Evolutionary conservation across 2,888 invertebrate genomes (phyloP), one percentile per base, ranked within the genome.

Genomic region (Bellardia bayeri): DNA sequence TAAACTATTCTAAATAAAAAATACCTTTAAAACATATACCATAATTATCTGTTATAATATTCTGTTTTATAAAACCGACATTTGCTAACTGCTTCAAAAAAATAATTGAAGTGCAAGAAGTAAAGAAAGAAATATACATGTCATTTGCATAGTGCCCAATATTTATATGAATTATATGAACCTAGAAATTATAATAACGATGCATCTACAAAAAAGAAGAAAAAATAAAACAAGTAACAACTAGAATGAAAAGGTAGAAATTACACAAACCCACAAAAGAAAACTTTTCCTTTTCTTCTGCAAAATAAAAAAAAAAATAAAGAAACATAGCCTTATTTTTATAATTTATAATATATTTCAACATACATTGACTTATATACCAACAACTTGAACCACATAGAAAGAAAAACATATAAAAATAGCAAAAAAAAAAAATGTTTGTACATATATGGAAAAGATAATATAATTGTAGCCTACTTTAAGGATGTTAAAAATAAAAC

Each of bases 381-480:
- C 42, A 79, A 58, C 33, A 61, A 16, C 33, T 49, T 58, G 69
- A 42, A 69, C 16, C 58, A 13, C 37, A 69, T 69, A 13, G 14
- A 64, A 64, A 40, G 33, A 11, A 64, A 64, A 64, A 71, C 51
- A 71, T 71, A 37, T 9, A 69, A 49, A 61, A 68, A n/a, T 61
- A 3, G 37, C n/a, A 56, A 30, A 56, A 14, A 56, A 61, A 23
- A 56, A 54, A 11, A 23, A 23, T 23, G 1, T 23, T 23, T 23
- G 23, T 23, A 23, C 1, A 23, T 23, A 23, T 23, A 23, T 13
- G 8, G 4, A 66, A 68, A 72, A 14, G 16, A 63, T 61, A 79
- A 61, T 69, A 71, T 80, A 71, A 71, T 72, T 81, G 71, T 81
- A 72, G 72, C 64, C 81, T 81, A 81, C 66, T 16, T 66, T 45